A percentile compares a stretch with the other conserved stretches of the same genome.
Conservation (phyloP, 2,888 invertebrate genomes). For the Peribatodes rhomboidaria region DNA sequence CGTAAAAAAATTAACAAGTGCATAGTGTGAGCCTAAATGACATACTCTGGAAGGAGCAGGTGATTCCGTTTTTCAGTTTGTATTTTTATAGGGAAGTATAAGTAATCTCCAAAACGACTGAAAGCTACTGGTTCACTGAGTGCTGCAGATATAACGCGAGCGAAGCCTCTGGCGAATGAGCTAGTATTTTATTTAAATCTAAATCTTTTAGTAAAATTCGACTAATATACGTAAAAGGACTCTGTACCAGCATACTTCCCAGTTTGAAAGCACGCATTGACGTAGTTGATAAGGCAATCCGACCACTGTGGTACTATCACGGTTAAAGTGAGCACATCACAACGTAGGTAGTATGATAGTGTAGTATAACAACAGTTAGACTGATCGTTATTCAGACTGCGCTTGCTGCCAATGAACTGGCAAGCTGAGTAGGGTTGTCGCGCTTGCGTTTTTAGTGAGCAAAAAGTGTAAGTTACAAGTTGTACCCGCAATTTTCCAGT, state of each 20-base stretch:
- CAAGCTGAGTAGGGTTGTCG: slow-evolving; percentile 24
- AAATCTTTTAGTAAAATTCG: too few species aligned
- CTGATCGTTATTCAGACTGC: slow-evolving; percentile 25
- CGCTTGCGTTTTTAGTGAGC: not conserved
- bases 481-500: too few species aligned
- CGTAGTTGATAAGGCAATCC: slow-evolving; percentile 9
- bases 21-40: too few species aligned
- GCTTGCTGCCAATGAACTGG: slow-evolving; percentile 31
- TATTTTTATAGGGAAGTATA: too few species aligned
- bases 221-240: not conserved
- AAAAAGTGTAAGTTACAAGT: not conserved
- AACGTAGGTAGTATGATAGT: slow-evolving; percentile 1
- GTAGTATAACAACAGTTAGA: slow-evolving; percentile 28
- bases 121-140: too few species aligned
- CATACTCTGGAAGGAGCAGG: too few species aligned
- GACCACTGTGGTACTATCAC: slow-evolving; percentile 16
- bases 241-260: slow-evolving; percentile 45
- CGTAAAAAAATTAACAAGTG: too few species aligned
- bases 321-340: slow-evolving; percentile 26
- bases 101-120: too few species aligned
- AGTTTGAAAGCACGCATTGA: slow-evolving; percentile 28
- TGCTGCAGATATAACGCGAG: too few species aligned
- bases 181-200: too few species aligned
- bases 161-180: too few species aligned
- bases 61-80: too few species aligned